Base-by-base conservation (phyloP, 2,797 vertebrate genomes). In the Phoeniculus purpureus region DNA sequence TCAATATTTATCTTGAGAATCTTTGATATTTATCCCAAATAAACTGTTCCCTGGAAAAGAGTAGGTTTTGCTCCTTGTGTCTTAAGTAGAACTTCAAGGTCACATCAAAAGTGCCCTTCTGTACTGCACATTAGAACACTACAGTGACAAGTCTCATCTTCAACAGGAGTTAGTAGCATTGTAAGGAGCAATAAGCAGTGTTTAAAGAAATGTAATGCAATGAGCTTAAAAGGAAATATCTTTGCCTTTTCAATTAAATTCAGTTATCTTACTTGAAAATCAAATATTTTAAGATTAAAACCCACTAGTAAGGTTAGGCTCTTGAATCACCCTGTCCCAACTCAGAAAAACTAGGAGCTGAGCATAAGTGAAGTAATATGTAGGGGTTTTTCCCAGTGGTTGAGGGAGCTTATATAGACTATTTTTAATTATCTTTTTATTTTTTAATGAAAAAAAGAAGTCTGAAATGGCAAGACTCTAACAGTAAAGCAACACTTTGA, bases 311-410 rank as follows among this genome's bases (percentile, higher is more conserved):
- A 21, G 29, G 12, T 45, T 55, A 56, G 26, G 11, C 9, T 67
- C 17, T 67, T 22, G 27, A 71, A 67, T 62, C 21, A 43, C 34
- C 66, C 50, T 59, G n/a, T 25, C 21, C 71, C 5, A 20, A 23
- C 16, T 32, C 51, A 56, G 25, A 27, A 81, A 7, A 78, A 13
- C 5, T 6, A 21, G 12, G 29, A 65, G 8, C 10, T 61, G 18
- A 65, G 23, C 5, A 19, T 13, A 40, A 79, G 4, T 45, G 32
- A 73, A 73, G 45, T 14, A 51, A 68, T 15, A 47, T 3, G 40
- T 0, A 4, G 4, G 0, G 0, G 6, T 45, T 73, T 80, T 55
- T 9, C 5, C 26, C 10, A 19, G 12, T 34, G 40, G 2, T 29
- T 72, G 25, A 31, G 20, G 64, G 7, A 23, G 4, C 13, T 47